These are phyloP conservation scores for Endotricha flammealis DNA, from an alignment of 2,888 invertebrate genomes.

Conservation along the genomic window DNA sequence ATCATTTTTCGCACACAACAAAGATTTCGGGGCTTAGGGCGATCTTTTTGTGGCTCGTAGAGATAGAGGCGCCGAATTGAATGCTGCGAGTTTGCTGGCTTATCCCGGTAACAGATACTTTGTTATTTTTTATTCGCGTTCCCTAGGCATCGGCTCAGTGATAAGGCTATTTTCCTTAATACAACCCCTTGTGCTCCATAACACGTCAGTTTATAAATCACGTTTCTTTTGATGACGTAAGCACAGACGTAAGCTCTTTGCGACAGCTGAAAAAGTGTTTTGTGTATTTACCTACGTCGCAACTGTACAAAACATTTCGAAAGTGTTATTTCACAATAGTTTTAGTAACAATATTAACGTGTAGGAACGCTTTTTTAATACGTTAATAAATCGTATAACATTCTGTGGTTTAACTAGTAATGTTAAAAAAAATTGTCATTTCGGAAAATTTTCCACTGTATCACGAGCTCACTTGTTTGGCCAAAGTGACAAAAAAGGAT, in stretches of 20 bases:
- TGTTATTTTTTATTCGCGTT: slow-evolving; percentile 48
- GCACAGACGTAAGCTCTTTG: slow-evolving; percentile 27
- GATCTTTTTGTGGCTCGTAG: slow-evolving; percentile 51
- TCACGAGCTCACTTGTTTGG: no score
- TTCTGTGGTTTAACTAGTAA: no score
- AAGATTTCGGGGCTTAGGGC: slow-evolving; percentile 45
- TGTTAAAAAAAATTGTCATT: no score
- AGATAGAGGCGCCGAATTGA: slow-evolving; percentile 60
- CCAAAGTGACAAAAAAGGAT: no score
- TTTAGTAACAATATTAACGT: no score
- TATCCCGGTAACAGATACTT: slow-evolving; percentile 60
- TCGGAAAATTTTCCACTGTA: no score
- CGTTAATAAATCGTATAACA: no score
- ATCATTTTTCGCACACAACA: slow-evolving; percentile 34
- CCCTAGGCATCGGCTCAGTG: slow-evolving; percentile 32
- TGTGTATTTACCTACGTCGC: no score
- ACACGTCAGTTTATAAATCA: slow-evolving; percentile 37
- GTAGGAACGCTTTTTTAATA: no score
- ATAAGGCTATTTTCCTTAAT: slow-evolving; percentile 48
- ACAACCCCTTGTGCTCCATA: slow-evolving; percentile 31
- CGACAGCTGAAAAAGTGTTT: slow-evolving; percentile 6
- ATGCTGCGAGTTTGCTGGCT: slow-evolving; percentile 57
- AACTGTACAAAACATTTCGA: no score
- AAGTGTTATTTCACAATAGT: no score
- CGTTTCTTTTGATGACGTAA: slow-evolving; percentile 28